Conservation (phyloP, 37 sponge, comb jelly and placozoan genomes). For the Cliona cf. orientalis region DNA sequence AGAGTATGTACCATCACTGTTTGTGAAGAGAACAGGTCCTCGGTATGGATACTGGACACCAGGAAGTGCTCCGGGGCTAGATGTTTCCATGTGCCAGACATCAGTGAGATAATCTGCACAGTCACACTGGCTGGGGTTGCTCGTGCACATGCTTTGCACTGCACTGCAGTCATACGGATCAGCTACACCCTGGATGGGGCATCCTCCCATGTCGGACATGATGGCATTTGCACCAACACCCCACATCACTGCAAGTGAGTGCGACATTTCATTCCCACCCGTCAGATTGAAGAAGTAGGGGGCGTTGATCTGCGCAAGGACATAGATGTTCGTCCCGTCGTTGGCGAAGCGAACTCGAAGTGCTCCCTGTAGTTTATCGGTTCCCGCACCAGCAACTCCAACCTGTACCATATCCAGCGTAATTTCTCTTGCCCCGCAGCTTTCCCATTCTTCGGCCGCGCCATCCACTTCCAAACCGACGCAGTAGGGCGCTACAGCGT, state of each 20-base stretch:
- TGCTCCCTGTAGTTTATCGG: background rate
- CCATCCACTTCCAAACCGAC: slow-evolving; percentile 52
- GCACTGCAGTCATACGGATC: too few species aligned
- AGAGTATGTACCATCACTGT: too few species aligned
- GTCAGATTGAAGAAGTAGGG: slow-evolving; percentile 48
- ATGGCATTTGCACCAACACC: slow-evolving; percentile 28
- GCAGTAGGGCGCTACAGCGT: too few species aligned
- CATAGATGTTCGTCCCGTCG: slow-evolving; percentile 40
- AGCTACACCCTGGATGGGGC: too few species aligned
- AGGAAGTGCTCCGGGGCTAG: too few species aligned
- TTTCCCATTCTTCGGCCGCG: slow-evolving; percentile 28
- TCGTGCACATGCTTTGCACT: too few species aligned
- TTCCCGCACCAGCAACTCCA: slow-evolving; percentile 21
- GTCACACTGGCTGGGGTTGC: too few species aligned
- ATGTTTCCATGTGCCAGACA: too few species aligned
- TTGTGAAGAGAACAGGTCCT: too few species aligned
- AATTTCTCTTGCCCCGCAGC: slow-evolving; percentile 20
- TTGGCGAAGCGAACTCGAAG: slow-evolving; percentile 33
- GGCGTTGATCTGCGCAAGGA: slow-evolving; percentile 7
- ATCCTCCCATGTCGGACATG: too few species aligned
- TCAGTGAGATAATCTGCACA: too few species aligned
- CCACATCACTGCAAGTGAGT: slow-evolving; percentile 55
- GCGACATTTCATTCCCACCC: slow-evolving; percentile 24
- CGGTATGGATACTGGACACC: too few species aligned
- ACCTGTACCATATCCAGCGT: slow-evolving; percentile 31